Conservation (phyloP, 2,113 vertebrate genomes). For the Rostratula benghalensis region DNA sequence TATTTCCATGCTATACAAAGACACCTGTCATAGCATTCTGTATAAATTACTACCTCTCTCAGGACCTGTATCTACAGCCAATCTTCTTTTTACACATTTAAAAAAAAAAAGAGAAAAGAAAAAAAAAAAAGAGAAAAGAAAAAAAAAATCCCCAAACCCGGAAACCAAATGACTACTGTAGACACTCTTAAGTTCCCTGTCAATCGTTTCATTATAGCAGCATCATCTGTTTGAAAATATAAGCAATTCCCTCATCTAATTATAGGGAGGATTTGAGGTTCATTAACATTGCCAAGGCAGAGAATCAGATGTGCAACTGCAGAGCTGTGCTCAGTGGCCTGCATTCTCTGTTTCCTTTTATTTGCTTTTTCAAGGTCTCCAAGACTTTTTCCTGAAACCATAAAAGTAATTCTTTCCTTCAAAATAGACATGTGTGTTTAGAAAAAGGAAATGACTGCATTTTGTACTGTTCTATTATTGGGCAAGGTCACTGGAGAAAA, state of each 20-base stretch:
- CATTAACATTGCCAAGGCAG: constrained; percentile 96
- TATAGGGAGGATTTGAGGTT: constrained; percentile 99
- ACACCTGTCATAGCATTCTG: constrained; percentile 87
- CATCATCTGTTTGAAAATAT: constrained; percentile 99
- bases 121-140: too few species aligned
- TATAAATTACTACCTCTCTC: constrained; percentile 76
- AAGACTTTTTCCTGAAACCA: constrained; percentile 80
- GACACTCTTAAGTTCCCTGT: constrained; percentile 88
- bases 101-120: neutral
- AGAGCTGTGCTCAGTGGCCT: constrained; percentile 85
- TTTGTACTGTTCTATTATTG: constrained; percentile 83
- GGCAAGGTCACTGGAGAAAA: constrained; percentile 78
- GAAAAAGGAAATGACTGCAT: constrained; percentile 86
- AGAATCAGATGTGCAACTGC: constrained; percentile 92
- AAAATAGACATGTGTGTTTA: constrained; percentile 80
- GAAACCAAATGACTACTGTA: constrained; percentile 83
- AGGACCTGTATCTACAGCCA: constrained; percentile 77
- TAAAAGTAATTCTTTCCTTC: constrained; percentile 84
- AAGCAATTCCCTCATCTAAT: constrained; percentile 99
- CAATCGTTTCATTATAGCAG: constrained; percentile 93
- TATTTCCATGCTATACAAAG: constrained; percentile 79
- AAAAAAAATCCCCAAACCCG: neutral
- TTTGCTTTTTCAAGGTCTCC: constrained; percentile 82
- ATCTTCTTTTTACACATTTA: constrained; percentile 76
- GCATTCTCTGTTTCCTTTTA: constrained; percentile 80